Evolutionary conservation across 2,113 vertebrate genomes (phyloP).

Genomic region (Scomber japonicus): DNA sequence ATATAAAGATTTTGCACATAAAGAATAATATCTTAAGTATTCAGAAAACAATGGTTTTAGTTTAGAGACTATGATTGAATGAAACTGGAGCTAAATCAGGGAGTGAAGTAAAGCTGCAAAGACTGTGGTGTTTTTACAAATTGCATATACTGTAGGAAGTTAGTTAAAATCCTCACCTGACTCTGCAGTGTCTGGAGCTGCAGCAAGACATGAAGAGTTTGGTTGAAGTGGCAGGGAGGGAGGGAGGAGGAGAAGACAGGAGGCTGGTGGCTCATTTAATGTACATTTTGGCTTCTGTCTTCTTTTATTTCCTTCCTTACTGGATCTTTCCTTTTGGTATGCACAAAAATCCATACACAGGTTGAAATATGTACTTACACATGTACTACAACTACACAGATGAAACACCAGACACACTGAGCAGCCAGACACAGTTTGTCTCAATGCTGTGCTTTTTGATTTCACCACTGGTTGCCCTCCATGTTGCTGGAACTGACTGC

Average conservation of each 20-base stretch:
- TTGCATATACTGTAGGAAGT: constrained; percentile 12
- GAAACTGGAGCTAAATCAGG: too few relatives aligned
- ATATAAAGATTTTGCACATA: constrained; percentile 10
- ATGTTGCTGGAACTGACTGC: neutral
- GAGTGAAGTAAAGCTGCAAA: neutral
- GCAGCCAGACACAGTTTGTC: neutral
- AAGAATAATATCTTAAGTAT: neutral
- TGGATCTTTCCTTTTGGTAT: neutral
- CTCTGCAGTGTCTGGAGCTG: constrained; percentile 41
- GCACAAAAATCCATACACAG: too few relatives aligned
- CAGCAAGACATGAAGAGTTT: constrained; percentile 15
- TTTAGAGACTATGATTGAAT: neutral
- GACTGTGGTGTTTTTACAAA: constrained; percentile 7
- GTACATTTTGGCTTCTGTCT: neutral
- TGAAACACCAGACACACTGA: too few relatives aligned
- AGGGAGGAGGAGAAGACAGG: neutral
- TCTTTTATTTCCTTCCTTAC: neutral
- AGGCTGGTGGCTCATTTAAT: neutral
- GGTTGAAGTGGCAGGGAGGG: neutral
- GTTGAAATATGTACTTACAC: neutral
- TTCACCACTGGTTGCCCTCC: neutral
- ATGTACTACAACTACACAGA: neutral
- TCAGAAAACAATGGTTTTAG: neutral
- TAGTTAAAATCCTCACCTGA: constrained; percentile 20
- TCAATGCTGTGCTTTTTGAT: neutral